Evolutionary conservation across 2,113 vertebrate species (phyloP).

Genomic region (Seriola rivoliana): DNA sequence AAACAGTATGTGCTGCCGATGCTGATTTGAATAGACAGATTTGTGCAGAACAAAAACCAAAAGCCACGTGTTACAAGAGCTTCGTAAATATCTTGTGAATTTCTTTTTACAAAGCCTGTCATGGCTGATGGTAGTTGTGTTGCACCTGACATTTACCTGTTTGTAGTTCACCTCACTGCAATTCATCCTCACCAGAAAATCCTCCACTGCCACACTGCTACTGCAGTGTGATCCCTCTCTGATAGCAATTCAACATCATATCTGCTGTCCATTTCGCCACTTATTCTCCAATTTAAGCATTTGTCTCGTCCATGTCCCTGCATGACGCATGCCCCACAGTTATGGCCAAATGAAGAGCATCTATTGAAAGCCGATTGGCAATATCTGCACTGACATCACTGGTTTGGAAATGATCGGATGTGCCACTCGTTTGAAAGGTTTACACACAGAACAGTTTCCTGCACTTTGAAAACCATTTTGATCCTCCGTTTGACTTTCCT

Average conservation of each 20-base stretch:
- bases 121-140: neutral
- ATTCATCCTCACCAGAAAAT: neutral
- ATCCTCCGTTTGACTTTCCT: neutral
- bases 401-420: neutral
- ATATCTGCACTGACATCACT: conserved; percentile 2
- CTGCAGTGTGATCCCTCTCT: neutral
- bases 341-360: neutral
- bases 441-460: neutral
- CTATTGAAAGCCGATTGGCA: neutral
- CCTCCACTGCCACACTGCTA: neutral
- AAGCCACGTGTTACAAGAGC: neutral
- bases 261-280: neutral
- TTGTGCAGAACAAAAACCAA: neutral
- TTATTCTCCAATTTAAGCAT: neutral
- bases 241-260: neutral
- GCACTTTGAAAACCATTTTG: neutral
- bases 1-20: neutral
- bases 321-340: neutral
- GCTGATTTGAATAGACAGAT: neutral
- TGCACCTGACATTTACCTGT: neutral
- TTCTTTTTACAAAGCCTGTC: neutral
- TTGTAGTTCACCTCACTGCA: neutral
- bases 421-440: neutral
- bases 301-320: neutral
- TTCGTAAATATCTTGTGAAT: neutral